Conservation (phyloP, 1,140 invertebrate genomes). For the Macrobrachium rosenbergii region DNA sequence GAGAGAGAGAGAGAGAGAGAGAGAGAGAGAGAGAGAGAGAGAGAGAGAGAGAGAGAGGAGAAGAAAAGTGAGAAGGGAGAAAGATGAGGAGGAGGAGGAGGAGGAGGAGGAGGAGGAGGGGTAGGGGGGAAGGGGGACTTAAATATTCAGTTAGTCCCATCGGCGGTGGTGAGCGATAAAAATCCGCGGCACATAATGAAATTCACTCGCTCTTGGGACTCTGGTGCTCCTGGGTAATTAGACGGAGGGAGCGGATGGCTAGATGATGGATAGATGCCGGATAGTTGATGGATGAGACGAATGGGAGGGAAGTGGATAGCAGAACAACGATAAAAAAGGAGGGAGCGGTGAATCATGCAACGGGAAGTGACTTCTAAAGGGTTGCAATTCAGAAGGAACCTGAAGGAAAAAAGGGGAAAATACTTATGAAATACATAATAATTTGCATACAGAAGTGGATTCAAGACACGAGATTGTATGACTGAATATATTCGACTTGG, state of each 20-base stretch:
- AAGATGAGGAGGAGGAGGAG: not conserved
- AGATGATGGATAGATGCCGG: conserved; percentile 55
- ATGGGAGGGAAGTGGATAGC: not conserved
- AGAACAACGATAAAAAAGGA: not conserved
- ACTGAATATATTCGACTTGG: too few relatives aligned
- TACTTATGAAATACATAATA: not conserved
- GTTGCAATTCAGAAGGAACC: not conserved
- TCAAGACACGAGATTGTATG: not conserved
- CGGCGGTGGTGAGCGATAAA: conserved; percentile 51
- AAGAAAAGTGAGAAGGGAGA: not conserved
- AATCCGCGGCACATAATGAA: conserved; percentile 60
- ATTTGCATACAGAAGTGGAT: not conserved
- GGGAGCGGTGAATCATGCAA: not conserved
- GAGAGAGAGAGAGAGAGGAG: conserved; percentile 48
- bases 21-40: conserved; percentile 47
- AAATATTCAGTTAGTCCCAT: conserved; percentile 59
- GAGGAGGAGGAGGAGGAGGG: not conserved
- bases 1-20: conserved; percentile 32
- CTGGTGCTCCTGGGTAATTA: conserved; percentile 45
- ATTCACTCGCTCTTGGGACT: conserved; percentile 53
- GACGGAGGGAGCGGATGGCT: conserved; percentile 29
- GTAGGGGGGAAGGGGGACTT: conserved; percentile 8
- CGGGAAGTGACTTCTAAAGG: not conserved
- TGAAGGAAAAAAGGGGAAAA: not conserved
- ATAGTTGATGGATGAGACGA: conserved; percentile 45